Percentiles rank a stretch among this genome's conserved stretches.
Evolutionary conservation across 2,797 vertebrate genomes (phyloP).

Genomic region (Gorsachius magnificus): DNA sequence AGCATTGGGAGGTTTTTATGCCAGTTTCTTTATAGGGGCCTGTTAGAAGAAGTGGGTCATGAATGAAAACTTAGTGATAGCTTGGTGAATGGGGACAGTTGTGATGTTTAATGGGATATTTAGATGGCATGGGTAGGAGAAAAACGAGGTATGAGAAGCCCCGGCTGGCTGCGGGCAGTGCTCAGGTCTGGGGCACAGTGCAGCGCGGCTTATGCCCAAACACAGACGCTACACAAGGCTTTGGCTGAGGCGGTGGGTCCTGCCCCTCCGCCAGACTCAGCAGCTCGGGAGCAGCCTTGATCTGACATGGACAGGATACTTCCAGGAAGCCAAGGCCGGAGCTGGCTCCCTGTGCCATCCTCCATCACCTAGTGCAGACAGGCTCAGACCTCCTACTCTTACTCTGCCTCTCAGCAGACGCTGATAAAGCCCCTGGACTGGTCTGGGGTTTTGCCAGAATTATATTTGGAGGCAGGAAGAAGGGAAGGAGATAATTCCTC

Average conservation of each 20-base stretch:
- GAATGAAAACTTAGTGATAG: not conserved
- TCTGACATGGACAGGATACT: not conserved
- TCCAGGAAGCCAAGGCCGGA: not conserved
- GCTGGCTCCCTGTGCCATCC: not conserved
- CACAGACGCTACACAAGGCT: not conserved
- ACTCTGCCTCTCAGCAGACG: not conserved
- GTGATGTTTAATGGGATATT: not conserved
- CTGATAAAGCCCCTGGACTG: not conserved
- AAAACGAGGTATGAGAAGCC: not conserved
- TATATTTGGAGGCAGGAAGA: not conserved
- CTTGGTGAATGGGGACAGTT: not conserved
- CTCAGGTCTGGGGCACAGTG: no score
- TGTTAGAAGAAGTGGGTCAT: not conserved
- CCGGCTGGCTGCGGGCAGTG: accelerated
- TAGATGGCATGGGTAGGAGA: not conserved
- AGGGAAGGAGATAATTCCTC: not conserved
- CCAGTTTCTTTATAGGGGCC: not conserved
- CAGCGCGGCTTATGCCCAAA: not conserved
- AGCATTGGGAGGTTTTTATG: not conserved
- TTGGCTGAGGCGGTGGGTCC: not conserved
- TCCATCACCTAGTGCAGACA: not conserved
- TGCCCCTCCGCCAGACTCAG: not conserved
- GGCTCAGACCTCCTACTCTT: not conserved
- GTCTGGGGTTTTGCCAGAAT: not conserved
- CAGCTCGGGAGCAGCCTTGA: not conserved